A percentile compares a stretch with the other conserved stretches of the same genome.
Evolutionary conservation across 2,113 vertebrate genomes (phyloP).

Genomic region (Mirounga angustirostris): DNA sequence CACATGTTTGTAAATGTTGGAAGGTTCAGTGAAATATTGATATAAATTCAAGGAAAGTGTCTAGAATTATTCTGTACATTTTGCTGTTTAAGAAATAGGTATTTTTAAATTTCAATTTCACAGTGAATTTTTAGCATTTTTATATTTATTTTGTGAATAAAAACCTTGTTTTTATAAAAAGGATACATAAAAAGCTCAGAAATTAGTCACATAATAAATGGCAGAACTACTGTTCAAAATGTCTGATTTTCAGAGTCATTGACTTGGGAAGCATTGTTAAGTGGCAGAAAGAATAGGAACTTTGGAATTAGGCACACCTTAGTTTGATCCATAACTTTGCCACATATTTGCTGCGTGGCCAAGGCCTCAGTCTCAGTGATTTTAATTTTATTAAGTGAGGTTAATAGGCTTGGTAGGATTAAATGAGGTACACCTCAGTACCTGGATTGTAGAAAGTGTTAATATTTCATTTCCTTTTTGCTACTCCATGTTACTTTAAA

Average conservation of each 20-base stretch:
- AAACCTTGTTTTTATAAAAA: conserved; percentile 45
- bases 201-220: neutral
- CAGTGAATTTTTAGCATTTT: conserved; percentile 38
- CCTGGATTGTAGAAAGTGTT: neutral
- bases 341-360: neutral
- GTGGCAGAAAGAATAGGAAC: neutral
- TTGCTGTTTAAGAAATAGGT: conserved; percentile 7
- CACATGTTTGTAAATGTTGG: neutral
- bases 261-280: neutral
- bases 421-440: neutral
- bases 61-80: conserved; percentile 17
- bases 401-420: neutral
- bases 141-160: conserved; percentile 18
- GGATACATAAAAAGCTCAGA: neutral
- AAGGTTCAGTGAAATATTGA: conserved; percentile 25
- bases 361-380: neutral
- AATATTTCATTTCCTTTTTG: neutral
- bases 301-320: neutral
- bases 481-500: neutral
- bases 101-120: neutral
- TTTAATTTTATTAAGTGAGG: conserved; percentile 41
- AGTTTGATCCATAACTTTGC: neutral
- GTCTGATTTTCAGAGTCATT: neutral
- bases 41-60: conserved; percentile 40
- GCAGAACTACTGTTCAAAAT: neutral